Evolutionary conservation across 2,888 invertebrate genomes (phyloP).

Genomic region (Alitta virens): DNA sequence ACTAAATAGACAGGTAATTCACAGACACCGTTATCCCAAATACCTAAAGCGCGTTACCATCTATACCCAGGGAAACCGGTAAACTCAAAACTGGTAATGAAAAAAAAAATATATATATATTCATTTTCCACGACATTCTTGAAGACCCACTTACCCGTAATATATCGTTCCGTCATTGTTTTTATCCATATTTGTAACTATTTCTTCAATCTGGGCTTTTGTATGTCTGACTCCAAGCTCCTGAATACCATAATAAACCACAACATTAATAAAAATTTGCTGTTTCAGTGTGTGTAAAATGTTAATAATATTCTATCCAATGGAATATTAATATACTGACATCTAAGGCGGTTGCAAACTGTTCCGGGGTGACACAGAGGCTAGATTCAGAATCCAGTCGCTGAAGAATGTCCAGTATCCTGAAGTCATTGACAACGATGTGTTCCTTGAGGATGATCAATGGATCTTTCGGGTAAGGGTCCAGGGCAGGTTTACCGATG

Average conservation of each 20-base stretch:
- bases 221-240: constrained; percentile 47
- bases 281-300: too few relatives aligned
- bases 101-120: too few relatives aligned
- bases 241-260: constrained; percentile 29
- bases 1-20: too few relatives aligned
- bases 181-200: constrained; percentile 38
- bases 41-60: too few relatives aligned
- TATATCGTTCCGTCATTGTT: constrained; percentile 44
- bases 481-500: constrained; percentile 47
- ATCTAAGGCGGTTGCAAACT: constrained; percentile 46
- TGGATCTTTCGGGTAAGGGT: constrained; percentile 34
- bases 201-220: constrained; percentile 38
- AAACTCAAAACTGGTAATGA: too few relatives aligned
- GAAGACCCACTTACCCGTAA: constrained; percentile 48
- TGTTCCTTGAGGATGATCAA: constrained; percentile 34
- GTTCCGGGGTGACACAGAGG: constrained; percentile 39
- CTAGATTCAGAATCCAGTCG: constrained; percentile 41
- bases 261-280: background rate
- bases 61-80: too few relatives aligned
- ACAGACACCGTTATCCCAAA: too few relatives aligned
- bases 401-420: constrained; percentile 45
- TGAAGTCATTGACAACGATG: constrained; percentile 50
- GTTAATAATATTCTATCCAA: background rate
- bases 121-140: too few relatives aligned
- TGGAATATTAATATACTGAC: constrained; percentile 37